These are phyloP conservation scores for Tricholauxania praeusta DNA, from an alignment of 2,888 invertebrate genomes.

Conservation along the genomic window DNA sequence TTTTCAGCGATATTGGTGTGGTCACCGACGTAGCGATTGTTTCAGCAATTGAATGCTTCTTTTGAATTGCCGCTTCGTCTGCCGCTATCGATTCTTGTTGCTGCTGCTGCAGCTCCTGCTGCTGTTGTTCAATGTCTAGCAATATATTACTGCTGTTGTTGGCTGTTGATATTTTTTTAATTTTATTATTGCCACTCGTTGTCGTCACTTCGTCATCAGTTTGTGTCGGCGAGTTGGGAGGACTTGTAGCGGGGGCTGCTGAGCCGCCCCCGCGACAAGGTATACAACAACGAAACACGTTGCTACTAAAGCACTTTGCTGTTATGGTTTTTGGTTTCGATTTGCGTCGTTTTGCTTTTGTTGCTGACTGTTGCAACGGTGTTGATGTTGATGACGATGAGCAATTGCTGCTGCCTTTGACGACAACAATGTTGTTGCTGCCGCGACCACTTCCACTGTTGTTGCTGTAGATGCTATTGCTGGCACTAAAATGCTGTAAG, in stretches of 20 bases:
- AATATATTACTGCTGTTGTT: constrained; percentile 1
- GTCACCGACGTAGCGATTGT: constrained; percentile 62
- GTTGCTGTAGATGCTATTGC: constrained; percentile 46
- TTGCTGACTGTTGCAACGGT: constrained; percentile 40
- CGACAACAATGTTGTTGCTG: constrained; percentile 44
- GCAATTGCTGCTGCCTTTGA: constrained; percentile 49
- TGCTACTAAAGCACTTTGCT: constrained; percentile 71
- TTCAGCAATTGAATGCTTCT: constrained; percentile 61
- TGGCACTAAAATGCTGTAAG: constrained; percentile 56
- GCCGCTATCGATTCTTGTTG: constrained; percentile 27
- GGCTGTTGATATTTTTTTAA: constrained; percentile 13
- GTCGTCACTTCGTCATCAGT: constrained; percentile 54
- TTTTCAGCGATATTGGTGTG: constrained; percentile 62
- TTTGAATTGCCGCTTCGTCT: constrained; percentile 35
- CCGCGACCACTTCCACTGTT: constrained; percentile 54
- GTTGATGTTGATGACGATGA: constrained; percentile 42
- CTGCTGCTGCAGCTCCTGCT: constrained; percentile 44
- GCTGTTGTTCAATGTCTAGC: constrained; percentile 28
- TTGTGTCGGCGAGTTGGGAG: constrained; percentile 66
- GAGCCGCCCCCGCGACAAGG: constrained; percentile 87
- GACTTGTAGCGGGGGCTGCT: constrained; percentile 73
- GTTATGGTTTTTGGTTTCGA: constrained; percentile 62
- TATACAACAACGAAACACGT: constrained; percentile 86
- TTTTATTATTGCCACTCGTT: constrained; percentile 31
- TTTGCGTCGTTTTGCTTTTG: constrained; percentile 55